A percentile compares a stretch with the other conserved stretches of the same genome.
Conservation (phyloP, 2,888 invertebrate genomes). For the Physocephala rufipes region DNA sequence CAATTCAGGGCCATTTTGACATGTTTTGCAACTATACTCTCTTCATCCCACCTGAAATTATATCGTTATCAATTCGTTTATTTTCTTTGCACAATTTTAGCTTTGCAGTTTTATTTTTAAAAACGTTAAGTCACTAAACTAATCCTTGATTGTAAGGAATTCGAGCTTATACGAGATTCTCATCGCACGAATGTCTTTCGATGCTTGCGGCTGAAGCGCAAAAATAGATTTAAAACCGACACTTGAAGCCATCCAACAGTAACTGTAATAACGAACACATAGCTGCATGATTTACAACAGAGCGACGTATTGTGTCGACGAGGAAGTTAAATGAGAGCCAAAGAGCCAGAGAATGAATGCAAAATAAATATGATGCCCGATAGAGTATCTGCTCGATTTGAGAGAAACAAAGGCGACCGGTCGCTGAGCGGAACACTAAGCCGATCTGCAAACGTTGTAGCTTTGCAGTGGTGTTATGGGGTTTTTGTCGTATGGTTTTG, state of each 20-base stretch:
- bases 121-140: no score
- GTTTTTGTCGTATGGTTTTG: conserved; percentile 34
- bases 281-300: conserved; percentile 6
- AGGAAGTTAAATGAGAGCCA: no score
- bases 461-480: conserved; percentile 37
- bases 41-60: no score
- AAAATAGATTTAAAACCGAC: conserved; percentile 39
- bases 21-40: no score
- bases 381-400: conserved; percentile 11
- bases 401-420: conserved; percentile 50
- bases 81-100: no score
- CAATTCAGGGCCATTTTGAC: no score
- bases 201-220: conserved; percentile 40
- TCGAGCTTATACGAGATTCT: conserved; percentile 2
- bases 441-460: conserved; percentile 38
- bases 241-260: conserved; percentile 38
- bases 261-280: conserved; percentile 35
- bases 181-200: conserved; percentile 1
- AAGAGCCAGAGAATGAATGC: conserved; percentile 30
- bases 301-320: neutral
- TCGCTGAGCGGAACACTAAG: conserved; percentile 52
- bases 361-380: conserved; percentile 31
- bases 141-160: neutral
- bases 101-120: no score
- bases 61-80: no score